phyloP scores from a whole-genome alignment of 2,888 invertebrate genomes.

The Eretmocerus hayati region DNA sequence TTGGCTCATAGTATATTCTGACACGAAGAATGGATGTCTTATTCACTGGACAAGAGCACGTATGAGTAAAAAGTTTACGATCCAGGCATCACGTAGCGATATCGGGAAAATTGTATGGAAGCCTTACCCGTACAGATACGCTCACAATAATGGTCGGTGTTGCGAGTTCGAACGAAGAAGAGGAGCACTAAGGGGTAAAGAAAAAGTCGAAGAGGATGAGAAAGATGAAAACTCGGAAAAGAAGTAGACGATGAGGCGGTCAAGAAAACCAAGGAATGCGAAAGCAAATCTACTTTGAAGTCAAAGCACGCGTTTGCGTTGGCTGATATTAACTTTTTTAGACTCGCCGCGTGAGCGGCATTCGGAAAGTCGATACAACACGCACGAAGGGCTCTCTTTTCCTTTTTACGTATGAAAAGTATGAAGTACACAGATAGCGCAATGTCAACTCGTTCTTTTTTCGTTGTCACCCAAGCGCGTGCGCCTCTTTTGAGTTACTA shows the following conservation, averaged over 20 bases:
- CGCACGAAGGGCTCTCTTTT: background rate
- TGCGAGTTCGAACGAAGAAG: no score
- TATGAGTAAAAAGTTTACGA: no score
- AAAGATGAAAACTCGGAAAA: background rate
- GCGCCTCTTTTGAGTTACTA: no score
- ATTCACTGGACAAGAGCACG: no score
- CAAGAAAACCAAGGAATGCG: constrained; percentile 34
- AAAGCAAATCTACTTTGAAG: constrained; percentile 40
- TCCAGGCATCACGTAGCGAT: no score
- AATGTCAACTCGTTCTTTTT: constrained; percentile 30
- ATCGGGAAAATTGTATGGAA: no score
- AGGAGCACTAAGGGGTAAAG: background rate
- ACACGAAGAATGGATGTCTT: no score
- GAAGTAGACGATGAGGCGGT: constrained; percentile 21
- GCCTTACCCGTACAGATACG: no score
- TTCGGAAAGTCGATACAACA: constrained; percentile 22
- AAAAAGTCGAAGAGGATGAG: background rate
- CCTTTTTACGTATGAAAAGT: constrained; percentile 32
- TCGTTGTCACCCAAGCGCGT: constrained; percentile 13
- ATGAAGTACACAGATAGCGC: constrained; percentile 35
- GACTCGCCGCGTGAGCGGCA: constrained; percentile 33
- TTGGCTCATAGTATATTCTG: no score
- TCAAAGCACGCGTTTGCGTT: constrained; percentile 32
- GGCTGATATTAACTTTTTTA: constrained; percentile 43
- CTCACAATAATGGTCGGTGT: no score